A percentile compares a stretch with the other conserved stretches of the same genome.
Evolutionary conservation across 1,140 invertebrate species (phyloP).

Genomic region (Hyphantria cunea): DNA sequence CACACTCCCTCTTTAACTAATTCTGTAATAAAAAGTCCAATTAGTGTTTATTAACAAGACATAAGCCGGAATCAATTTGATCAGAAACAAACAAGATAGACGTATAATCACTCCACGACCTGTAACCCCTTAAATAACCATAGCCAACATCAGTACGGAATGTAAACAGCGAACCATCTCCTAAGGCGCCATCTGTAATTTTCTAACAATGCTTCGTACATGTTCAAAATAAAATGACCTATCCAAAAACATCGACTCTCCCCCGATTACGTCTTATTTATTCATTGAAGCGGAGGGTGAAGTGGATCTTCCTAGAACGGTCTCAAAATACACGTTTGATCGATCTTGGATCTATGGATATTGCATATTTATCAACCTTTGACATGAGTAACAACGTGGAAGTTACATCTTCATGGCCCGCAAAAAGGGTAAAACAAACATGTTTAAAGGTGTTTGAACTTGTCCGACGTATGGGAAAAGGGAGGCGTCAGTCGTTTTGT

Average conservation of each 20-base stretch:
- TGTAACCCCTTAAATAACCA: constrained; percentile 68
- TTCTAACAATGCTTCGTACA: constrained; percentile 66
- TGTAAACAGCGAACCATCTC: constrained; percentile 76
- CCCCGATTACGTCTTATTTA: background rate
- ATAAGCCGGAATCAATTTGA: constrained; percentile 45
- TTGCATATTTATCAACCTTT: constrained; percentile 81
- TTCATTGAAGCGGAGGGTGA: constrained; percentile 2
- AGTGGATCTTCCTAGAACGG: constrained; percentile 41
- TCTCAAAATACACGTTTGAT: constrained; percentile 60
- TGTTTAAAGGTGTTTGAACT: constrained; percentile 59
- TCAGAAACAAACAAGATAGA: constrained; percentile 61
- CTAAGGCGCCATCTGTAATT: constrained; percentile 79
- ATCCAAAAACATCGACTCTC: constrained; percentile 7
- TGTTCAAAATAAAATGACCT: constrained; percentile 54
- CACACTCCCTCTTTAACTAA: too few relatives aligned
- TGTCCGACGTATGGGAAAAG: constrained; percentile 27
- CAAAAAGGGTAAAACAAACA: constrained; percentile 67
- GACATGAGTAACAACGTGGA: constrained; percentile 74
- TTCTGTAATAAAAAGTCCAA: background rate
- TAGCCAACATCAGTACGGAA: constrained; percentile 69
- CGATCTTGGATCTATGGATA: constrained; percentile 72
- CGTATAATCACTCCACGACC: constrained; percentile 73
- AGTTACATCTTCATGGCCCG: constrained; percentile 74
- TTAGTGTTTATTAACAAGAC: constrained; percentile 16
- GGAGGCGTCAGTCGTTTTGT: constrained; percentile 5